Conservation (phyloP, 1,140 invertebrate species). For the Polypedilum pembai region DNA sequence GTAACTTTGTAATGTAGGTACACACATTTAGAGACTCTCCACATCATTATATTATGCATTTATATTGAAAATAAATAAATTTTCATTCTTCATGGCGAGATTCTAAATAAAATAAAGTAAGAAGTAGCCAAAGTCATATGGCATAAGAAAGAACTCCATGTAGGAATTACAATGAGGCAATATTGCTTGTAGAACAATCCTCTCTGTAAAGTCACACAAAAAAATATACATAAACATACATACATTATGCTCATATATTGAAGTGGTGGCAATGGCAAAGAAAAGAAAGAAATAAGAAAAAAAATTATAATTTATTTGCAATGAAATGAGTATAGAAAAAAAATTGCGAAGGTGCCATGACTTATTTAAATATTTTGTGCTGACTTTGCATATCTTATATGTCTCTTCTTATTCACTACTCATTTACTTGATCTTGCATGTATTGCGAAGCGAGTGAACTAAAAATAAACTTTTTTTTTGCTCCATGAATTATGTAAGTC, state of each 20-base stretch:
- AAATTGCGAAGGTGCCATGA: conserved; percentile 22
- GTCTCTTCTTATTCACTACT: conserved; percentile 8
- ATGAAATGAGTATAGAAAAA: conserved; percentile 14
- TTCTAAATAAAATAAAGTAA: not conserved
- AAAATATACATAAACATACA: conserved; percentile 6
- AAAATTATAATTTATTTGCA: conserved; percentile 1
- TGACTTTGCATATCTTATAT: conserved; percentile 7
- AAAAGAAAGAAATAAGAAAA: not conserved
- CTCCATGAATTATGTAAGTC: conserved; percentile 11
- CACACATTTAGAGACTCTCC: too few species aligned
- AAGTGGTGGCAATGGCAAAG: conserved; percentile 24
- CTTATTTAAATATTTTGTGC: conserved; percentile 13
- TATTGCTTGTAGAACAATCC: conserved; percentile 16
- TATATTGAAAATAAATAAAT: too few species aligned
- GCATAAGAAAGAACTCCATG: not conserved
- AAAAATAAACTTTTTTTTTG: conserved; percentile 2
- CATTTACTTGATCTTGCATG: not conserved
- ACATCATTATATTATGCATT: too few species aligned
- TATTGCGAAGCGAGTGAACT: not conserved
- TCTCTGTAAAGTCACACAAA: not conserved
- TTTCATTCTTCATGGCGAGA: not conserved
- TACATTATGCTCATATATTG: not conserved
- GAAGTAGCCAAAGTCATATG: not conserved
- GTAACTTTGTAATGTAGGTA: too few species aligned
- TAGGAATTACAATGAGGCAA: conserved; percentile 24